A percentile compares a stretch with the other conserved stretches of the same genome.
Evolutionary conservation across 2,888 invertebrate species (phyloP).

Genomic region (Sminthurides aquaticus): DNA sequence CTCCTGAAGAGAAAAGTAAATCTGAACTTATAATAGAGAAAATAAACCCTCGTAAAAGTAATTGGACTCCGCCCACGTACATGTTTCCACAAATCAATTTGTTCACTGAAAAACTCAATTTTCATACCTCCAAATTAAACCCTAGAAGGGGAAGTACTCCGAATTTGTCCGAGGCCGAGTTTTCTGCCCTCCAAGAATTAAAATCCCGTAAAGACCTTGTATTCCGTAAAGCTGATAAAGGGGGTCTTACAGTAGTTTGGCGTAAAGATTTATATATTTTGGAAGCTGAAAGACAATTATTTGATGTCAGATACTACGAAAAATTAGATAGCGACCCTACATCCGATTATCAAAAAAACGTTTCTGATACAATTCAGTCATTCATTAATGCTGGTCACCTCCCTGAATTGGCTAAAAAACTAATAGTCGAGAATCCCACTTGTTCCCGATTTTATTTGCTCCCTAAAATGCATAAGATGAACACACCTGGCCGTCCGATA

Average conservation of each 20-base stretch:
- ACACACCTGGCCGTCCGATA: neutral
- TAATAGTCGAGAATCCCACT: neutral
- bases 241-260: neutral
- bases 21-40: no score
- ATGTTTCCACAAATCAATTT: no score
- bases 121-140: no score
- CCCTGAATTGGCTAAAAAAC: neutral
- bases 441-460: neutral
- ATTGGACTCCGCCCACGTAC: no score
- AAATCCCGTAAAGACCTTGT: no score
- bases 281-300: neutral
- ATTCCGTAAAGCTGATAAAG: no score
- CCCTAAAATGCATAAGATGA: slow-evolving; percentile 3
- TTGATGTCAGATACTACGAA: neutral
- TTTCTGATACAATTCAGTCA: neutral
- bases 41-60: no score
- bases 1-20: no score
- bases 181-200: neutral
- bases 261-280: neutral
- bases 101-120: no score
- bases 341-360: neutral
- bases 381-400: neutral
- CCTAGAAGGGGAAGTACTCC: no score
- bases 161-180: neutral
- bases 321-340: neutral